A percentile compares a stretch with the other conserved stretches of the same genome.
Evolutionary conservation across 2,888 invertebrate genomes (phyloP).

Genomic region (Leistus spinibarbis): DNA sequence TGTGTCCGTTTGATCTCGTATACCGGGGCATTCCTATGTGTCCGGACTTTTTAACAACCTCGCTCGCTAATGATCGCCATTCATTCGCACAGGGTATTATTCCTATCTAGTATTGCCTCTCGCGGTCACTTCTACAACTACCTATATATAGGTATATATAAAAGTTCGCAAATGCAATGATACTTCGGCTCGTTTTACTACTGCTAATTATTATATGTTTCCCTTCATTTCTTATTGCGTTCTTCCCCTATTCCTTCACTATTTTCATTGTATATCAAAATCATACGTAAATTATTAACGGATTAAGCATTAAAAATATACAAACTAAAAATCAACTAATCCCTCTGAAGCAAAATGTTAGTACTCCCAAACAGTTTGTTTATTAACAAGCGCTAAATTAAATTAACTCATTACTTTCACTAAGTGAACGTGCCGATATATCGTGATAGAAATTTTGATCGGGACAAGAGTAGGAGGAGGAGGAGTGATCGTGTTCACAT

Average conservation of each 20-base stretch:
- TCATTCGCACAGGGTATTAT: constrained; percentile 21
- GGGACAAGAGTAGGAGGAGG: not conserved
- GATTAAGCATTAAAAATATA: no score
- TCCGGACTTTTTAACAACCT: constrained; percentile 20
- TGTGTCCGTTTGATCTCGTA: constrained; percentile 19
- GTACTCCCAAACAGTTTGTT: not conserved
- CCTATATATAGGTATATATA: not conserved
- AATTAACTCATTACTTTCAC: constrained; percentile 32
- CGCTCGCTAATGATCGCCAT: constrained; percentile 24
- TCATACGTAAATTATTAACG: no score
- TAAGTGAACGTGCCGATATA: constrained; percentile 17
- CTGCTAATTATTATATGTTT: not conserved
- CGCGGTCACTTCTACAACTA: not conserved
- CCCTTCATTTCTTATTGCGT: not conserved
- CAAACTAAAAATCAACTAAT: no score
- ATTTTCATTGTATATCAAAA: no score
- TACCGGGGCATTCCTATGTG: constrained; percentile 4
- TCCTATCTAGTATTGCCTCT: not conserved
- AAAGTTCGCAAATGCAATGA: not conserved
- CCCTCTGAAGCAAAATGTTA: no score
- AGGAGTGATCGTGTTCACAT: not conserved
- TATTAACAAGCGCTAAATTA: constrained; percentile 12
- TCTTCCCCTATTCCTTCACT: no score
- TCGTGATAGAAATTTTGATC: constrained; percentile 11
- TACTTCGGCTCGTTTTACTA: not conserved